These are phyloP conservation scores for Falcunculus frontatus DNA, from an alignment of 2,113 vertebrate genomes.

Conservation along the genomic window DNA sequence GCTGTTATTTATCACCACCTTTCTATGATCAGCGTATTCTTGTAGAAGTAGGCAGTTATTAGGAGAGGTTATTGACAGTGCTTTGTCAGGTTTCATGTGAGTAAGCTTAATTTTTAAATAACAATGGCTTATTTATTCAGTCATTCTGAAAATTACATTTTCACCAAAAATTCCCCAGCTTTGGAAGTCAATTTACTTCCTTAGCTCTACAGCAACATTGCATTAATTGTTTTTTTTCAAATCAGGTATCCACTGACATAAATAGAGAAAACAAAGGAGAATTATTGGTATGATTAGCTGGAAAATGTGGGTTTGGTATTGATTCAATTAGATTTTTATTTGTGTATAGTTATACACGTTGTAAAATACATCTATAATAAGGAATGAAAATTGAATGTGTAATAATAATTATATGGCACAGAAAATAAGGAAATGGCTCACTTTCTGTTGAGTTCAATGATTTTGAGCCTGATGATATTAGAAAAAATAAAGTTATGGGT, in stretches of 20 bases:
- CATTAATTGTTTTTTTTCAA: not conserved
- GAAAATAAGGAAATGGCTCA: not conserved
- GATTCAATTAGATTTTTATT: constrained; percentile 18
- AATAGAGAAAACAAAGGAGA: not conserved
- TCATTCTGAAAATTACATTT: not conserved
- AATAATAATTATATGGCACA: not conserved
- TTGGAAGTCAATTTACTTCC: not conserved
- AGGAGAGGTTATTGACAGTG: not conserved
- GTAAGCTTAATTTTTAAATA: constrained; percentile 5
- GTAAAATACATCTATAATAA: not conserved
- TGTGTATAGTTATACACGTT: not conserved
- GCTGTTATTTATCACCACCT: not conserved
- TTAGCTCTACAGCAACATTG: not conserved
- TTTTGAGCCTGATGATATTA: not conserved
- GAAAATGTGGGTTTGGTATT: not conserved
- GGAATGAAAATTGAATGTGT: not conserved
- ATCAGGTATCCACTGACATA: not conserved
- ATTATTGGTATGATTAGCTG: not conserved
- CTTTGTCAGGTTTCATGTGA: not conserved
- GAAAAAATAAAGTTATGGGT: not conserved
- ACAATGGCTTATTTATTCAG: not conserved
- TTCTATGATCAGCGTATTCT: not conserved
- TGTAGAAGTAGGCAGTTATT: not conserved
- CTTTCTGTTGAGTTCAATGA: not conserved
- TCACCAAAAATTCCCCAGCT: not conserved